Base-by-base conservation (phyloP, 2,797 vertebrate species). In the Micrastur ruficollis region DNA sequence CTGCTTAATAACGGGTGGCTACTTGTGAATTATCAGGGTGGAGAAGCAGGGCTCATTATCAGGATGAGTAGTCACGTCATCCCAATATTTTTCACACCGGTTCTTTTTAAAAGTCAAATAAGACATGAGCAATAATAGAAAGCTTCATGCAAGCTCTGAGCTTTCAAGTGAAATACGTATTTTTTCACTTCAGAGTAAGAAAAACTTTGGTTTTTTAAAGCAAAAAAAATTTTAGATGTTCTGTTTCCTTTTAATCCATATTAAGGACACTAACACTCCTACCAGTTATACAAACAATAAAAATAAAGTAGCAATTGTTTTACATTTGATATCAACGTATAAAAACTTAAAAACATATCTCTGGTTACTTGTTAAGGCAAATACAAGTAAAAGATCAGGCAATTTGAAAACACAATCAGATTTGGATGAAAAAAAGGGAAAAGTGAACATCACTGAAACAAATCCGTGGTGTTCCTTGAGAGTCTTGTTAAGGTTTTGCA, bases 1-100 rank as follows among this genome's bases (percentile, higher is more conserved):
- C 96, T 87, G 86, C 95, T 96, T 98, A 98, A 97, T 97, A 98
- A 98, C 62, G 94, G 94, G 91, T 95, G 97, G 97, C 96, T 97
- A 98, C 96, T 95, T 97, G 97, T 98, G 98, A 97, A 98, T 98
- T 98, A 98, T 94, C 75, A 90, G 73, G 94, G 95, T 97, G 95
- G 95, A 93, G 95, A 96, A 93, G 90, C 79, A 91, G 95, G 95
- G 59, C 97, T 98, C 97, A 98, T 98, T 98, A 98, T 98, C 97
- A 98, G 98, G 98, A 98, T 98, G 98, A 98, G 96, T 98, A 98
- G 97, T 95, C 97, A 98, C 12, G 97, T 98, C 98, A 98, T 98
- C 97, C 97, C 56, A 97, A 98, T 94, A 96, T 95, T 98, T 98
- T 98, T 98, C 98, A 97, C 92, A 97, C 96, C 94, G 96, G 81